Evolutionary conservation across 2,113 vertebrate species (phyloP).

Genomic region (Furnarius figulus): DNA sequence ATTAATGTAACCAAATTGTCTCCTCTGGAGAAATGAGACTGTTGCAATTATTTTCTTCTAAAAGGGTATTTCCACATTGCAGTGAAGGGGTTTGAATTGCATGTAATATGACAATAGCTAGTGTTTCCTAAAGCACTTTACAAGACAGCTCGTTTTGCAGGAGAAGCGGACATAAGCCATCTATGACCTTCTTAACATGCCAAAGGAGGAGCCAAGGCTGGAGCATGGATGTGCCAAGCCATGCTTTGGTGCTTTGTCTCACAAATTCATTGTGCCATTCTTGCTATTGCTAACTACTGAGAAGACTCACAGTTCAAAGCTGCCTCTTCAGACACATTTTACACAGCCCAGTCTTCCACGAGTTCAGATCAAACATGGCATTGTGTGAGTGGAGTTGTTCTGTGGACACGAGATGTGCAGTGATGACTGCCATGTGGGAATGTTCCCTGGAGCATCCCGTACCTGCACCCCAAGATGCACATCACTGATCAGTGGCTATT

Average conservation of each 20-base stretch:
- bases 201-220: background rate
- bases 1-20: background rate
- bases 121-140: background rate
- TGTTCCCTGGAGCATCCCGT: background rate
- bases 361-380: accelerated
- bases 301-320: background rate
- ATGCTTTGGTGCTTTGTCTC: no score
- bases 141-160: background rate
- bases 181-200: background rate
- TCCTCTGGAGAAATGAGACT: background rate
- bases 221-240: accelerated
- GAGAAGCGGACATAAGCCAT: accelerated
- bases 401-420: background rate
- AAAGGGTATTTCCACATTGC: background rate
- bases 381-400: accelerated
- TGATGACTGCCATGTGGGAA: background rate
- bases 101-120: background rate
- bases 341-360: background rate
- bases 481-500: background rate
- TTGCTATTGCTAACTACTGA: background rate
- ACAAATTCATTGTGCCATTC: background rate
- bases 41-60: background rate
- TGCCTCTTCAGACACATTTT: background rate
- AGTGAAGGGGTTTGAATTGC: background rate
- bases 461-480: accelerated